These are phyloP conservation scores for Drosophila nebulosa DNA, from an alignment of 1,140 invertebrate genomes.

Conservation along the genomic window DNA sequence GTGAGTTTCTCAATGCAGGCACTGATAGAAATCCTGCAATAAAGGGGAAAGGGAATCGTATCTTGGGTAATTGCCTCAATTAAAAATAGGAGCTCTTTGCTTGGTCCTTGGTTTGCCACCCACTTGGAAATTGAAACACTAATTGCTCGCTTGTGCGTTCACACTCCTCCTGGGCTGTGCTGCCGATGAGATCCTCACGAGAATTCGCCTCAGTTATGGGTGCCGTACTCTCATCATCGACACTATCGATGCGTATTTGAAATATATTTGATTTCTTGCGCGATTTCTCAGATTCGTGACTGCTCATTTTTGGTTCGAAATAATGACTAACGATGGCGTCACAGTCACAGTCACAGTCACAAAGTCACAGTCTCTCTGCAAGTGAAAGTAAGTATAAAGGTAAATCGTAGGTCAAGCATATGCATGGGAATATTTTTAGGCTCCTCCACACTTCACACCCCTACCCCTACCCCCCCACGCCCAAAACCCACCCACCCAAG, in stretches of 20 bases:
- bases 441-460: not conserved
- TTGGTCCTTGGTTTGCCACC: constrained; percentile 4
- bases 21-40: constrained; percentile 71
- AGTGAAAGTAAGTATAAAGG: constrained; percentile 13
- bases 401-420: constrained; percentile 28
- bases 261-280: constrained; percentile 55
- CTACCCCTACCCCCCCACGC: not conserved
- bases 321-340: constrained; percentile 4
- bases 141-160: constrained; percentile 32
- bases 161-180: constrained; percentile 39
- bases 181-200: constrained; percentile 65
- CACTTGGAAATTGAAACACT: constrained; percentile 69
- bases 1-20: constrained; percentile 59
- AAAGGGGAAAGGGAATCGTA: not conserved
- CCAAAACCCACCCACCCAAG: not conserved
- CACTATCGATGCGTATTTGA: constrained; percentile 71
- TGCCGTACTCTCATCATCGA: constrained; percentile 73
- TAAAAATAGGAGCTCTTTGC: not conserved
- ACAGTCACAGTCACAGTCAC: not conserved
- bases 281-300: constrained; percentile 11
- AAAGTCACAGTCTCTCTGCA: not conserved
- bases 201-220: constrained; percentile 72
- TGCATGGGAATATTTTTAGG: constrained; percentile 16
- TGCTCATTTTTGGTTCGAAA: constrained; percentile 55
- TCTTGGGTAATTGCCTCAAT: not conserved